Percentiles rank a stretch among this genome's conserved stretches.
These are phyloP conservation scores for Episyrphus balteatus DNA, from an alignment of 1,140 invertebrate genomes.

Conservation along the genomic window DNA sequence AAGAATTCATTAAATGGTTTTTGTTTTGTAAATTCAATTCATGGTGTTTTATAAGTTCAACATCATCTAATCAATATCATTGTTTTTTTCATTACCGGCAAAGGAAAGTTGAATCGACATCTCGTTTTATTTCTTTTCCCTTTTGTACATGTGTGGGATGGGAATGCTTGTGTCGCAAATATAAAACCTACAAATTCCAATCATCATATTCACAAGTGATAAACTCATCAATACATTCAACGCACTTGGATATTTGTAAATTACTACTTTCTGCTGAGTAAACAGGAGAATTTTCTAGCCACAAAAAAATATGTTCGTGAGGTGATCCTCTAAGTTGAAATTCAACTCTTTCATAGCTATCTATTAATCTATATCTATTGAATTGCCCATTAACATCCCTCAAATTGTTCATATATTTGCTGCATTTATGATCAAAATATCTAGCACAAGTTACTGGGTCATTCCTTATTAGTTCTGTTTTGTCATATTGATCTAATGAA, in stretches of 20 bases:
- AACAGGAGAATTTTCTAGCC: constrained; percentile 2
- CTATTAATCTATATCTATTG: no score
- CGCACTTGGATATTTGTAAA: neutral
- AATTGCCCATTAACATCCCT: no score
- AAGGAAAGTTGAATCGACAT: no score
- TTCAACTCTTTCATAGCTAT: no score
- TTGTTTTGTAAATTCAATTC: neutral
- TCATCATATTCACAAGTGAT: constrained; percentile 4
- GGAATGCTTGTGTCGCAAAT: constrained; percentile 1
- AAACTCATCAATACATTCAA: constrained; percentile 5
- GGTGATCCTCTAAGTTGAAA: no score
- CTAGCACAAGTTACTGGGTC: no score
- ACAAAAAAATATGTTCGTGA: no score
- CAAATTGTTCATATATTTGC: no score
- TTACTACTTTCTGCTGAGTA: neutral
- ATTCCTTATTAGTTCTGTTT: no score
- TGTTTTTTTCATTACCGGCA: no score
- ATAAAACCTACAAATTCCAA: neutral
- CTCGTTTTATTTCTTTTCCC: neutral
- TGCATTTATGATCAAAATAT: no score
- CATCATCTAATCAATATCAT: neutral
- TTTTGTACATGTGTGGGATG: constrained; percentile 2
- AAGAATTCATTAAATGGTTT: neutral
- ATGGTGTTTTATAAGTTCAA: neutral
- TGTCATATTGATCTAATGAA: no score